phyloP scores from a whole-genome alignment of 2,113 vertebrate species.

The human region DNA sequence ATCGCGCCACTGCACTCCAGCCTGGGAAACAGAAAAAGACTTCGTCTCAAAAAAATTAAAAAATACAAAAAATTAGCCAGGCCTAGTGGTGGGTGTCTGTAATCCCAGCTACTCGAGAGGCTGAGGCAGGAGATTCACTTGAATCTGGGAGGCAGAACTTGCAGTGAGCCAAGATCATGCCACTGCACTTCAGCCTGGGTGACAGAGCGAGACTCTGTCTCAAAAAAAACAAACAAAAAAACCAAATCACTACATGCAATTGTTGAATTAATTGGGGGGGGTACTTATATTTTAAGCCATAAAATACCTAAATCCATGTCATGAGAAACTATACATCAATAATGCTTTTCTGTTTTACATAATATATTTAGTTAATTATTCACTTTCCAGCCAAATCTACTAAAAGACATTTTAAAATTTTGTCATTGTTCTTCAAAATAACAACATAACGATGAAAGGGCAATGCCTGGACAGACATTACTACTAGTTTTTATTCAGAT shows the following conservation, averaged over 20 bases:
- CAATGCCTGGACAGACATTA: background rate
- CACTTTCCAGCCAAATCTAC: background rate
- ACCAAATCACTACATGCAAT: background rate
- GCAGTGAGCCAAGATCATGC: no score
- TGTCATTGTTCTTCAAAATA: background rate
- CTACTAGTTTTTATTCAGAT: background rate
- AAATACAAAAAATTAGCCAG: no score
- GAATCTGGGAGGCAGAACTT: no score
- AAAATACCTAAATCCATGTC: background rate
- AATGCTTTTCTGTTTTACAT: slow-evolving; percentile 22
- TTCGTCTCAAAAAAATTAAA: no score
- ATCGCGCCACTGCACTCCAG: no score
- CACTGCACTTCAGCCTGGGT: no score
- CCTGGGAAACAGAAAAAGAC: no score
- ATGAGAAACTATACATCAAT: background rate
- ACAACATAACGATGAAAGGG: background rate
- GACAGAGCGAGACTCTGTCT: no score
- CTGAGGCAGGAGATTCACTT: no score
- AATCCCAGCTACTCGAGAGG: no score
- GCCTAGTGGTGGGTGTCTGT: no score
- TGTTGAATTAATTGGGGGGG: background rate
- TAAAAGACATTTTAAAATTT: slow-evolving; percentile 10
- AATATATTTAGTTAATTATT: background rate
- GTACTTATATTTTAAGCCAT: background rate
- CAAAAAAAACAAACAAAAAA: no score